These are phyloP conservation scores for Amiota mariae DNA, from an alignment of 2,888 invertebrate species.

Conservation along the genomic window DNA sequence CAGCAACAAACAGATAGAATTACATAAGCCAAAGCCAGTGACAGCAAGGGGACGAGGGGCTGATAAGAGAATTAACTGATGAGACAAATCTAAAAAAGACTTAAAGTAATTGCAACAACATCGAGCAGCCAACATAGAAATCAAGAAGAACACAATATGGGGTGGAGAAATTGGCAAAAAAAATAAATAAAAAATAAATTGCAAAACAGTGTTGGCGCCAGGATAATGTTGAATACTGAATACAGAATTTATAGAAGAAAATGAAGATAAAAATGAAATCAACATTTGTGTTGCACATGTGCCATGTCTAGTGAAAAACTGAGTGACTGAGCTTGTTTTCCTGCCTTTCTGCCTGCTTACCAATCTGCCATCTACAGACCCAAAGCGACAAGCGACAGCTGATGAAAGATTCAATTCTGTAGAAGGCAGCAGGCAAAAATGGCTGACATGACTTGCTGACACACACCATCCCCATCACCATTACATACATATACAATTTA, in stretches of 20 bases:
- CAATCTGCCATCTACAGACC: not conserved
- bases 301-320: not conserved
- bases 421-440: not conserved
- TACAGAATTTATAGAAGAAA: not conserved
- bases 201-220: conserved; percentile 18
- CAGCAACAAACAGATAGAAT: not conserved
- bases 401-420: conserved; percentile 7
- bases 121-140: not conserved
- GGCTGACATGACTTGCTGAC: not conserved
- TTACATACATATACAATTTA: too few relatives aligned
- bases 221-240: not conserved
- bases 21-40: not conserved
- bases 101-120: conserved; percentile 3
- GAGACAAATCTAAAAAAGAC: too few relatives aligned
- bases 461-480: too few relatives aligned
- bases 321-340: not conserved
- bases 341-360: not conserved
- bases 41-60: not conserved
- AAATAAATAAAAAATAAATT: conserved; percentile 7
- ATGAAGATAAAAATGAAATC: not conserved
- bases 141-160: not conserved
- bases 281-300: too few relatives aligned
- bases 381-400: not conserved
- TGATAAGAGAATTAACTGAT: not conserved
- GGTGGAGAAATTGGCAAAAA: not conserved